Percentiles rank a stretch among this genome's conserved stretches.
Evolutionary conservation across 2,797 vertebrate genomes (phyloP).

Genomic region (Lophotriccus pileatus): DNA sequence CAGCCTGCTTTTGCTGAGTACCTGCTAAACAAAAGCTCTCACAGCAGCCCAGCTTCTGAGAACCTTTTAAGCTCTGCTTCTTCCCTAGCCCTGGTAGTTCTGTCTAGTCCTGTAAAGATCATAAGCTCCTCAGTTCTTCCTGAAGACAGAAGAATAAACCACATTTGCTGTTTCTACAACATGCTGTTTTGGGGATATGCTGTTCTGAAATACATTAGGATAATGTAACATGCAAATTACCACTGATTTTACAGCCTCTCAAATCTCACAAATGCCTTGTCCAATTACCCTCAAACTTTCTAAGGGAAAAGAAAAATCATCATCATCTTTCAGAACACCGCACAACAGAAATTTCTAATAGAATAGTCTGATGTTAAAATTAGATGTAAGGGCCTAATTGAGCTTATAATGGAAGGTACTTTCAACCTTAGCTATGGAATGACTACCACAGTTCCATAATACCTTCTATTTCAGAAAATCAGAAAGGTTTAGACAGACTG

Average conservation of each 20-base stretch:
- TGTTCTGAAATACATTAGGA: slow-evolving; percentile 51
- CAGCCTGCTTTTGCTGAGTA: background rate
- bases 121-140: background rate
- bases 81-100: background rate
- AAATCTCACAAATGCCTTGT: slow-evolving; percentile 52
- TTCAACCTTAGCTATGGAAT: slow-evolving; percentile 1
- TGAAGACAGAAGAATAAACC: slow-evolving; percentile 14
- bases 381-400: slow-evolving; percentile 40
- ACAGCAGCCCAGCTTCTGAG: background rate
- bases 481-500: background rate
- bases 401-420: slow-evolving; percentile 47
- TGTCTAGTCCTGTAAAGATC: slow-evolving; percentile 23
- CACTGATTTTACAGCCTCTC: slow-evolving; percentile 50
- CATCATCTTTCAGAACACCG: background rate
- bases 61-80: background rate
- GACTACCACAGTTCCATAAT: background rate
- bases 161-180: background rate
- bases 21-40: background rate
- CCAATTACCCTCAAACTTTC: slow-evolving; percentile 52
- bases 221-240: slow-evolving; percentile 61
- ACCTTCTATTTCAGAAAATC: background rate
- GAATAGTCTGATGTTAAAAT: slow-evolving; percentile 36
- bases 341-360: slow-evolving; percentile 44
- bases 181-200: slow-evolving; percentile 38
- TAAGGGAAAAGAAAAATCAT: background rate